Evolutionary conservation across 2,113 vertebrate species (phyloP), one percentile per base, ranked within the genome.

Genomic region (Chiloscyllium plagiosum): DNA sequence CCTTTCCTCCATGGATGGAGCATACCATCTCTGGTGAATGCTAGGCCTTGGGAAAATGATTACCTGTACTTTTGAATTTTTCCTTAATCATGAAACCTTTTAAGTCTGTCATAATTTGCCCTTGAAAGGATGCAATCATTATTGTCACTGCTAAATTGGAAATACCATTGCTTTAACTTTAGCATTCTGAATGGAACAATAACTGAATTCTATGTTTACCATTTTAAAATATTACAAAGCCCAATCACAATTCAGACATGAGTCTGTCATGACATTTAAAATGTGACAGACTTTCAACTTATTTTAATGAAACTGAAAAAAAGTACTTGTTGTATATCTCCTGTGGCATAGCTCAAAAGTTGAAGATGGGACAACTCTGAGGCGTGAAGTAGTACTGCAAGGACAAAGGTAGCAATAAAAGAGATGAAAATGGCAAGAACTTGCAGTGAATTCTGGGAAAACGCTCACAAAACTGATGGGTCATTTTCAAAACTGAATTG

Each of bases 111-210:
- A 65, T 29, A 65, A 89, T 87, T 87, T 52, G 10, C 4, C 87
- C 87, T 65, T 92, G 52, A 92, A 61, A 65, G 65, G n/a, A 65
- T 65, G 29, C 29, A 90, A 90, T 90, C 87, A 90, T 90, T 90
- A 90, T 90, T 56, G 87, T 90, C 56, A 19, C 26, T 19, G 29
- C 87, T 61, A 61, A 92, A 92, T 65, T 61, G 29, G 87, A 92
- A 92, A 92, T 92, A 20, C 87, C 56, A 65, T 61, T 56, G 29
- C 56, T 92, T 83, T 92, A n/a, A 24, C 85, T 52, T 26, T 52
- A 29, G 80, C 37, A 42, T 6, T 83, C 80, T 83, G 80, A 83
- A 83, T 83, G 17, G 37, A 83, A 42, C 15, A 83, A n/a, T 65
- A 61, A 90, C n/a, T 61, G 4, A 61, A 1, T 90, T n/a, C 29